Evolutionary conservation across 2,888 invertebrate species (phyloP), one percentile per base, ranked within the genome.

Genomic region (Lysandra coridon): DNA sequence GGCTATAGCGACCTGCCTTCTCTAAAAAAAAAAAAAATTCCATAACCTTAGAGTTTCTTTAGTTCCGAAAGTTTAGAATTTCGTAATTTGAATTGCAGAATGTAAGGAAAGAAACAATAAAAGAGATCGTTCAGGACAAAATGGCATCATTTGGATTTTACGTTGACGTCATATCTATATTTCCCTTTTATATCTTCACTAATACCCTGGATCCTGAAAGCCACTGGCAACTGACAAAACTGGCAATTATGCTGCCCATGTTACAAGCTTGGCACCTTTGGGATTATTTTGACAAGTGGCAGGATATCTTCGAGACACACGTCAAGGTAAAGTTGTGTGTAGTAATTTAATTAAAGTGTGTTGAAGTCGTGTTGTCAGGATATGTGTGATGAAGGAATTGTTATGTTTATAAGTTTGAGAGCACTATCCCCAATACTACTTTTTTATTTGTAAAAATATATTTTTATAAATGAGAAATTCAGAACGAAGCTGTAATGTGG

Each of bases 211-310:
- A 93, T 78, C 90, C 90, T 14, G 80, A 84, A 4, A 87, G 85
- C 6, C 87, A 89, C 49, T 85, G 91, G 1, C 83, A 90, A 6
- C 83, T 85, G 2, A 90, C 89, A 1, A 91, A 92, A 82, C 81
- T 92, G 44, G 88, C 89, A 0, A 85, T 87, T n/a, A 80, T 93
- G 73, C 85, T 90, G 4, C 93, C 92, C 0, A 83, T 88, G 6
- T 80, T 94, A 14, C 94, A 94, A 88, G 89, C 92, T 2, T 94
- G 94, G 94, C 94, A 94, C 82, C 83, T 94, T 64, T 92, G 91
- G 92, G 88, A 87, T 69, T 94, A 93, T 81, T 82, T 91, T 10
- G 80, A 83, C 1, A 90, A 89, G 80, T 93, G 92, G 92, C 88
- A 89, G 75, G 82, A 80, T 7, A 88, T 85, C 80, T 92, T 93